Evolutionary conservation across 1,140 invertebrate genomes (phyloP), one percentile per base, ranked within the genome.

Genomic region (Bicyclus anynana): DNA sequence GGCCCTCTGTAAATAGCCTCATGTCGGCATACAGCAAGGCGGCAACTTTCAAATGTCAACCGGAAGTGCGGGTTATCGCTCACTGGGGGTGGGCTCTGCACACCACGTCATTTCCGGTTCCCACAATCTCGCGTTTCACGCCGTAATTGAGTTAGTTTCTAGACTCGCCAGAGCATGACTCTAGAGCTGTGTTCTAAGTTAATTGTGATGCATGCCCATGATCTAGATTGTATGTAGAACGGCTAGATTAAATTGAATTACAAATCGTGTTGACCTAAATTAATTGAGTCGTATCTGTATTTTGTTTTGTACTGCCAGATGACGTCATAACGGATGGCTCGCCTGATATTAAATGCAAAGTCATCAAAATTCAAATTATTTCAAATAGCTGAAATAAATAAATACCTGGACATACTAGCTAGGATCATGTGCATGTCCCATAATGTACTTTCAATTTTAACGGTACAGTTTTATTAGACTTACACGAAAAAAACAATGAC

Each of bases 131-230:
- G 42, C 17, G 42, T 44, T 44, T 21, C 20, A 23, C 17, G 13
- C 42, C 21, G 42, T 14, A 44, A 44, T 44, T 44, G 42, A 44
- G 42, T 44, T 44, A 44, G 42, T 44, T 44, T 21, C 42, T 21
- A 21, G 42, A 40, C 37, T 40, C 2, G 12, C 18, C 10, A 5
- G 7, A 23, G 42, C 14, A 33, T 33, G 10, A 12, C 29, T 33
- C 29, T 12, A 3, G 17, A 20, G 20, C 42, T 21, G 21, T 21
- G 42, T 44, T 21, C 20, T 33, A 21, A 44, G 42, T 44, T 44
- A 23, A 44, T 44, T 44, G 37, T 38, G 37, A 48, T 14, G 5
- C 10, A 29, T 29, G 27, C 10, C 10, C n/a, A 2, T 38, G 3
- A 16, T 38, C 35, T 38, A 38, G 35, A 38, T 38, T 38, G 35